phyloP scores from a whole-genome alignment of 1,140 invertebrate species.

The Acyrthosiphon pisum region DNA sequence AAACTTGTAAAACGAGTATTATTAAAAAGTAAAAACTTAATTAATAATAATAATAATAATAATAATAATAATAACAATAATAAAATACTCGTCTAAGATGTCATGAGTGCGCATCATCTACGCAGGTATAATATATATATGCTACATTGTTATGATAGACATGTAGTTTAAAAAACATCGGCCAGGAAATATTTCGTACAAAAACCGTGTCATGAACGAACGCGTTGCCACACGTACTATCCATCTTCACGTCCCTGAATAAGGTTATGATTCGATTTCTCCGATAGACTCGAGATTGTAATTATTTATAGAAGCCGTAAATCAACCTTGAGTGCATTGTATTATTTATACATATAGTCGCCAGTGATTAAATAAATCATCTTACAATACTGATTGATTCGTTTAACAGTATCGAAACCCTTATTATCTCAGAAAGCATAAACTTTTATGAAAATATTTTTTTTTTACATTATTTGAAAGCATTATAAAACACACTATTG shows the following conservation, averaged over 20 bases:
- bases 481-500: not conserved
- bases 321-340: not conserved
- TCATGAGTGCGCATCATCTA: not conserved
- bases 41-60: not conserved
- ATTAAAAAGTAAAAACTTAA: not conserved
- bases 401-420: not conserved
- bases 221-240: not conserved
- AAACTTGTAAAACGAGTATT: conserved; percentile 30
- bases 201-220: conserved; percentile 43
- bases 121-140: not conserved
- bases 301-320: not conserved
- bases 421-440: not conserved
- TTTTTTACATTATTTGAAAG: not conserved
- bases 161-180: not conserved
- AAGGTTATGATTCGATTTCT: conserved; percentile 54
- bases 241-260: conserved; percentile 33
- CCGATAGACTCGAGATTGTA: not conserved
- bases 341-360: not conserved
- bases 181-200: not conserved
- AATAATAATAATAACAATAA: not conserved
- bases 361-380: not conserved
- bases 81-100: not conserved
- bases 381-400: not conserved
- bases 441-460: not conserved
- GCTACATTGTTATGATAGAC: not conserved